Percentiles rank a stretch among this genome's conserved stretches.
phyloP scores from a whole-genome alignment of 2,113 vertebrate genomes.

The Haemorhous mexicanus region DNA sequence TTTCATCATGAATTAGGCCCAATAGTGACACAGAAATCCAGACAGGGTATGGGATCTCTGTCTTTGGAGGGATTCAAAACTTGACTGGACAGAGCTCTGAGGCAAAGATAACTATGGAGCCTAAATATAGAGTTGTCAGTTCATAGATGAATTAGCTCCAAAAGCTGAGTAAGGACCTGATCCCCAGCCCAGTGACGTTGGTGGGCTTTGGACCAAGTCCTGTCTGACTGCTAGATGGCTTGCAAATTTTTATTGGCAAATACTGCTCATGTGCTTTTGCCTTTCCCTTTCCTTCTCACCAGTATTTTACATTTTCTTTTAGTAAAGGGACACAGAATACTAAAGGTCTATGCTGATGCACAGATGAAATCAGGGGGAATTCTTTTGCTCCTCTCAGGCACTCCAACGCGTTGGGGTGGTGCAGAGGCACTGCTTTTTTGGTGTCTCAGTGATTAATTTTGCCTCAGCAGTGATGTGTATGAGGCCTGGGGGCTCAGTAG shows the following conservation, averaged over 20 bases:
- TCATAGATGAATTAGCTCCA: background rate
- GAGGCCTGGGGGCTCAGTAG: background rate
- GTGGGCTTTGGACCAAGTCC: background rate
- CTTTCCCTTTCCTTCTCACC: background rate
- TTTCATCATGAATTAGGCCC: background rate
- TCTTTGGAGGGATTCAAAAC: background rate
- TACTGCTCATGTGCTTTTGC: background rate
- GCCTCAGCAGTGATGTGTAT: background rate
- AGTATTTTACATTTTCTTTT: background rate
- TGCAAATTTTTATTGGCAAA: background rate
- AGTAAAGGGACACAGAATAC: background rate
- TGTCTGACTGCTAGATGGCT: background rate
- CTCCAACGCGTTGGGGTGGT: background rate
- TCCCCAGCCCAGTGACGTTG: background rate
- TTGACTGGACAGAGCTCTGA: background rate
- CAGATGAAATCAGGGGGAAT: background rate
- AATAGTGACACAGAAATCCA: background rate
- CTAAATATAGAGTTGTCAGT: background rate
- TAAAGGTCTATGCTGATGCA: background rate
- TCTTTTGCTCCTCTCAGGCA: background rate
- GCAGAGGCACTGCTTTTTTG: background rate
- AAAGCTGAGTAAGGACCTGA: slow-evolving; percentile 1
- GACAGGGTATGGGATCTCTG: background rate
- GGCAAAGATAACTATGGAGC: background rate
- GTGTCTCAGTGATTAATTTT: background rate